Evolutionary conservation across 2,888 invertebrate species (phyloP).

Genomic region (Schrankia costaestrigalis): DNA sequence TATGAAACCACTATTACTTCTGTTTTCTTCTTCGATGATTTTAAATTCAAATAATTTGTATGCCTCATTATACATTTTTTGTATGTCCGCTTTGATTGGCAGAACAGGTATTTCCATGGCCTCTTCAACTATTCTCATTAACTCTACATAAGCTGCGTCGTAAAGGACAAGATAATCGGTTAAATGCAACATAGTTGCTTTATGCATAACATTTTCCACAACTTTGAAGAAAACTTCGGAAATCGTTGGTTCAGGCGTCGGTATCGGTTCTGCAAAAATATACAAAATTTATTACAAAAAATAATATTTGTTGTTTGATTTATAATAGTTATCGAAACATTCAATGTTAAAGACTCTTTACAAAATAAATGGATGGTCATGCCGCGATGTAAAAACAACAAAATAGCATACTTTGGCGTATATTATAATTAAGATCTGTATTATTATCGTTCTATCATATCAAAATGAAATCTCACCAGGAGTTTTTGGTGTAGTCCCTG

Average conservation of each 20-base stretch:
- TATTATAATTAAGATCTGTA: too few relatives aligned
- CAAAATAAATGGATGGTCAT: too few relatives aligned
- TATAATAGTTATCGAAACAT: too few relatives aligned
- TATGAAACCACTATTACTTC: conserved; percentile 38
- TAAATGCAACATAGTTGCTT: conserved; percentile 53
- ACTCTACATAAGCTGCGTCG: conserved; percentile 65
- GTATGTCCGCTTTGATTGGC: conserved; percentile 57
- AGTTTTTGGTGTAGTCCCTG: not conserved
- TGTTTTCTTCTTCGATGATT: conserved; percentile 56
- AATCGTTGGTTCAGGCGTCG: conserved; percentile 55
- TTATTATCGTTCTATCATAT: too few relatives aligned
- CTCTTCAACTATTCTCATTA: conserved; percentile 55
- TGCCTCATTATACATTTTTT: conserved; percentile 45
- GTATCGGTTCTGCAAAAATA: conserved; percentile 47
- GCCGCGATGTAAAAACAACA: too few relatives aligned
- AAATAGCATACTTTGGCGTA: too few relatives aligned
- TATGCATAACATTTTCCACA: conserved; percentile 60
- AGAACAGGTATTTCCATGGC: conserved; percentile 70
- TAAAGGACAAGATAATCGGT: conserved; percentile 51
- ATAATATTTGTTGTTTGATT: too few relatives aligned
- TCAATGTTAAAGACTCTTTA: too few relatives aligned
- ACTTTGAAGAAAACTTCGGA: conserved; percentile 47
- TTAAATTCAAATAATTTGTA: conserved; percentile 54
- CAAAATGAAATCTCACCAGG: not conserved
- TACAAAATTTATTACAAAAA: not conserved